Evolutionary conservation across 2,113 vertebrate species (phyloP).

Genomic region (Asarcornis scutulata): DNA sequence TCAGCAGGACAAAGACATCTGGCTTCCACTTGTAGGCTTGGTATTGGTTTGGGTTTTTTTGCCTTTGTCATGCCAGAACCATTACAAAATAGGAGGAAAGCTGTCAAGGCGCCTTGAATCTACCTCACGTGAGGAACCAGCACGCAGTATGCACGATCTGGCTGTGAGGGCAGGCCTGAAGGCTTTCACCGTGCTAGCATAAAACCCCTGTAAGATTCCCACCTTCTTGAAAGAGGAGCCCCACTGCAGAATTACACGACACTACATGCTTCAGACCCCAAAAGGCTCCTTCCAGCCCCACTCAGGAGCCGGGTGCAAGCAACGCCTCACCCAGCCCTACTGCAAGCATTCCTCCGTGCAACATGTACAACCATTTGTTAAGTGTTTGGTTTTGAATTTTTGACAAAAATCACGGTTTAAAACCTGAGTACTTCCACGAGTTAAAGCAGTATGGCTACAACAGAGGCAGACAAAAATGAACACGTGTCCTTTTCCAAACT

Average conservation of each 20-base stretch:
- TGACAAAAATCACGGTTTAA: neutral
- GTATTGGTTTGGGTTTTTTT: too few relatives aligned
- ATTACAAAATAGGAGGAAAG: neutral
- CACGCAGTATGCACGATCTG: neutral
- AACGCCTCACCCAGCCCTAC: neutral
- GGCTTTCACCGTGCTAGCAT: neutral
- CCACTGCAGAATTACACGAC: neutral
- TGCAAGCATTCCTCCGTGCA: neutral
- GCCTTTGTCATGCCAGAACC: neutral
- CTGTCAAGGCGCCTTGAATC: neutral
- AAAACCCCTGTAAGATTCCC: neutral
- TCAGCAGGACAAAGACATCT: neutral
- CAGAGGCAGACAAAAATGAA: neutral
- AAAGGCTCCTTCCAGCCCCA: neutral
- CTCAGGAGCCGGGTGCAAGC: neutral
- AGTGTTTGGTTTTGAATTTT: neutral
- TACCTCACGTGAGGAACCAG: neutral
- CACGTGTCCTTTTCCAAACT: slow-evolving; percentile 47
- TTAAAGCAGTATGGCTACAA: neutral
- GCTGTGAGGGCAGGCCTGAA: neutral
- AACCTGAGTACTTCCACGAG: neutral
- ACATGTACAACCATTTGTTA: neutral
- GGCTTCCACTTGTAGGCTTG: neutral
- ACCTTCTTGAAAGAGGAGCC: neutral
- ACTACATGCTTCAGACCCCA: neutral